These are phyloP conservation scores for Pseudomyrmex pallidus DNA, from an alignment of 1,140 invertebrate species.

Conservation along the genomic window DNA sequence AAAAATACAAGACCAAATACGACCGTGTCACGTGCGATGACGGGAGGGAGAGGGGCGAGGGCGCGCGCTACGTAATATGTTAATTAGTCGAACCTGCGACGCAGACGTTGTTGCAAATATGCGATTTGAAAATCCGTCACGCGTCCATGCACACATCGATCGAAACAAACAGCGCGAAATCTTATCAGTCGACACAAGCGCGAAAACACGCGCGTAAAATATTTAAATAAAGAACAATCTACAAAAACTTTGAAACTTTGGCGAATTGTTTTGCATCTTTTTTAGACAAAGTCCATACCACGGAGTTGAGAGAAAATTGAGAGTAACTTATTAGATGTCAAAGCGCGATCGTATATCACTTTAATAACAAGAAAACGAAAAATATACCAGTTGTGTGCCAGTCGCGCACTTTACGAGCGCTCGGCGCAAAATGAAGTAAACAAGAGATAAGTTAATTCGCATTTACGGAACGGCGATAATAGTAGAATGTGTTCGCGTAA, in stretches of 20 bases:
- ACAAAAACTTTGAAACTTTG: neutral
- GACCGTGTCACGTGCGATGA: constrained; percentile 5
- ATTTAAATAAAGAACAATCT: too few relatives aligned
- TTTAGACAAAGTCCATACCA: neutral
- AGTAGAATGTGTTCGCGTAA: neutral
- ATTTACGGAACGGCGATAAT: neutral
- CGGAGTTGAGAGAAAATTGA: too few relatives aligned
- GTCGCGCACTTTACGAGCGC: neutral
- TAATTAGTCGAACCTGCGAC: constrained; percentile 26
- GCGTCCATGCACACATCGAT: neutral
- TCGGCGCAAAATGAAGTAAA: neutral
- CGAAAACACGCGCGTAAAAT: too few relatives aligned
- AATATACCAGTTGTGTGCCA: too few relatives aligned
- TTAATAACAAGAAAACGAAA: neutral
- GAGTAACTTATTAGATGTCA: neutral
- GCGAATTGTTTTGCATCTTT: neutral
- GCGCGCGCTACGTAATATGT: constrained; percentile 32
- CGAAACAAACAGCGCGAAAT: too few relatives aligned
- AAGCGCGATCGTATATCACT: constrained; percentile 4
- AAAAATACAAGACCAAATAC: constrained; percentile 26
- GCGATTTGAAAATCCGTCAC: neutral
- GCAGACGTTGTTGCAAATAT: neutral
- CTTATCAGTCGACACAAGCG: too few relatives aligned
- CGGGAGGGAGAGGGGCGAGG: too few relatives aligned
- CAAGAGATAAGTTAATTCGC: constrained; percentile 1